Evolutionary conservation across 2,797 vertebrate genomes (phyloP).

Genomic region (Poliocrania exsul): DNA sequence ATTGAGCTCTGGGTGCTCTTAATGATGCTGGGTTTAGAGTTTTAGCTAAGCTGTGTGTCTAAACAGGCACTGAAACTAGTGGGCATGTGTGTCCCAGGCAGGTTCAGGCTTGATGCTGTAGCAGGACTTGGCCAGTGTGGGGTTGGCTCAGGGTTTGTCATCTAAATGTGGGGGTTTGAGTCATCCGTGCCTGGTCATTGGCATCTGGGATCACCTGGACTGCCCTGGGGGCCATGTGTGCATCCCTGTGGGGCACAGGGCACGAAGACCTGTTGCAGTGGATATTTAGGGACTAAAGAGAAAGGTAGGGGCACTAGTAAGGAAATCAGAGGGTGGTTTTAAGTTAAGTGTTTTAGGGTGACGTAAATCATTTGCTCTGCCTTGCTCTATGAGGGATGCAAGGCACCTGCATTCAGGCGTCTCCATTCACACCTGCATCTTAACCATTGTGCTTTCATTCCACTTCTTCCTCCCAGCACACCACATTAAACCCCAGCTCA

Average conservation of each 20-base stretch:
- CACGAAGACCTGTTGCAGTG: not conserved
- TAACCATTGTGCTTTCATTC: not conserved
- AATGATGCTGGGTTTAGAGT: not conserved
- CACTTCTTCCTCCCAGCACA: not conserved
- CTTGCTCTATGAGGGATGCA: not conserved
- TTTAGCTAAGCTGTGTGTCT: not conserved
- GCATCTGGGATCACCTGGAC: not conserved
- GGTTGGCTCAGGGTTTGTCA: not conserved
- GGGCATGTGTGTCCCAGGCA: not conserved
- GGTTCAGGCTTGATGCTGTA: not conserved
- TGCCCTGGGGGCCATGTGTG: not conserved
- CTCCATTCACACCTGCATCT: not conserved
- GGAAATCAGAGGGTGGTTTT: not conserved
- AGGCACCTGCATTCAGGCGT: not conserved
- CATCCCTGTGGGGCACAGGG: not conserved
- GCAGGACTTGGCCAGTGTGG: not conserved
- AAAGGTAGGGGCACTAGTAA: not conserved
- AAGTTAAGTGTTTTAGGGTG: not conserved
- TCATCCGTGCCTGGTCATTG: not conserved
- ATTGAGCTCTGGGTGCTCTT: not conserved
- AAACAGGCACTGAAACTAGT: not conserved
- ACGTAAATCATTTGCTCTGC: not conserved
- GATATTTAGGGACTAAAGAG: not conserved
- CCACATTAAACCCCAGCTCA: not conserved
- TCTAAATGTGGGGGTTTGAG: not conserved